A percentile compares a stretch with the other conserved stretches of the same genome.
Evolutionary conservation across 1,140 invertebrate genomes (phyloP).

Genomic region (Heliconius nattereri): DNA sequence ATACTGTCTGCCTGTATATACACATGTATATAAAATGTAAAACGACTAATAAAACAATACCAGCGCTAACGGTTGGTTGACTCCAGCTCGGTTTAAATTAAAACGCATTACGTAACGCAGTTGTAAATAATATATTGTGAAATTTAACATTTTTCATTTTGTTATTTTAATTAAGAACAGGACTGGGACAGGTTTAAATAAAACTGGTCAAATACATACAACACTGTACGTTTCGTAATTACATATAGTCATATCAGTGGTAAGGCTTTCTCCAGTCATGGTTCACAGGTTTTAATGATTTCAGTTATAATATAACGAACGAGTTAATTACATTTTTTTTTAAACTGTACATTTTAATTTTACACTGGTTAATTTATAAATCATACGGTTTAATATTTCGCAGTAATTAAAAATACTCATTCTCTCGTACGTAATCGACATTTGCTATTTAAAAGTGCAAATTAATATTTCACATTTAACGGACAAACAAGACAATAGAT

Average conservation of each 20-base stretch:
- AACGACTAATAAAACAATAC: background rate
- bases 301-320: constrained; percentile 8
- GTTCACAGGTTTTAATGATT: constrained; percentile 24
- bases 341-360: constrained; percentile 1
- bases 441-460: background rate
- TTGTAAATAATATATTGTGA: constrained; percentile 23
- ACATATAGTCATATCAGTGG: constrained; percentile 17
- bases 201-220: constrained; percentile 33
- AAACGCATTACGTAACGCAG: constrained; percentile 17
- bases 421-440: background rate
- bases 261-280: background rate
- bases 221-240: constrained; percentile 36
- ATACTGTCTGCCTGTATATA: background rate
- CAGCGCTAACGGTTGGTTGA: background rate
- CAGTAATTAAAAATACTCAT: background rate
- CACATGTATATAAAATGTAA: background rate
- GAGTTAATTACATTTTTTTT: background rate
- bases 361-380: background rate
- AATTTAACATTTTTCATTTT: constrained; percentile 16
- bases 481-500: constrained; percentile 1
- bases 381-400: constrained; percentile 1
- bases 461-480: background rate
- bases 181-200: constrained; percentile 16
- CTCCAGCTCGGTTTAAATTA: constrained; percentile 20
- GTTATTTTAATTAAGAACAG: constrained; percentile 39